Conservation (phyloP, 1,140 invertebrate species). For the Hormaphis cornu region DNA sequence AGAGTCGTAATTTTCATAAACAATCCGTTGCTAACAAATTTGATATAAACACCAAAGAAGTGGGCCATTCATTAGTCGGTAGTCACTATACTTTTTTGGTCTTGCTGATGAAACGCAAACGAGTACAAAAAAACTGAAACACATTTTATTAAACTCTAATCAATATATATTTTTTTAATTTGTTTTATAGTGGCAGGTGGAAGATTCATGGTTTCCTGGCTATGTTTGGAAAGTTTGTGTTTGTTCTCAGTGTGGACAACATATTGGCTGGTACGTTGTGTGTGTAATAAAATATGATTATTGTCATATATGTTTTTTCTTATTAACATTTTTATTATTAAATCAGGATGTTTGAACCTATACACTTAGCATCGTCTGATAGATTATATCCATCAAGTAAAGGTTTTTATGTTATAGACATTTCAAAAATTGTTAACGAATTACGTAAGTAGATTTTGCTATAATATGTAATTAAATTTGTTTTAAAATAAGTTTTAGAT, state of each 20-base stretch:
- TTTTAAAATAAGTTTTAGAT: too few species aligned
- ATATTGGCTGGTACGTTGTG: constrained; percentile 46
- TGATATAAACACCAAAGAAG: too few species aligned
- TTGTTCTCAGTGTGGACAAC: constrained; percentile 43
- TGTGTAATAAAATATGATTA: background rate
- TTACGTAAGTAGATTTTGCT: constrained; percentile 39
- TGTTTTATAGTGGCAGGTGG: constrained; percentile 39
- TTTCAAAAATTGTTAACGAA: constrained; percentile 41
- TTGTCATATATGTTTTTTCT: background rate
- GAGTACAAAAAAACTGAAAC: too few species aligned
- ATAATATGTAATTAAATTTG: background rate
- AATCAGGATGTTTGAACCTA: constrained; percentile 42
- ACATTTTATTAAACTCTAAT: background rate
- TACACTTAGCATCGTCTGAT: constrained; percentile 35
- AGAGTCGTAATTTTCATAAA: too few species aligned
- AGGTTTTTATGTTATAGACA: constrained; percentile 41
- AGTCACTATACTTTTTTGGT: too few species aligned
- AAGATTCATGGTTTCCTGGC: constrained; percentile 44
- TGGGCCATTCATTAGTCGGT: too few species aligned
- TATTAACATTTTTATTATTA: constrained; percentile 1
- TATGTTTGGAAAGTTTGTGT: constrained; percentile 45
- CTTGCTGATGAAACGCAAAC: too few species aligned
- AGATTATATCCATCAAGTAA: constrained; percentile 36
- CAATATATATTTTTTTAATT: background rate
- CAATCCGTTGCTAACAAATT: too few species aligned